phyloP scores from a whole-genome alignment of 2,797 vertebrate species.

The Bothrops alternatus region DNA sequence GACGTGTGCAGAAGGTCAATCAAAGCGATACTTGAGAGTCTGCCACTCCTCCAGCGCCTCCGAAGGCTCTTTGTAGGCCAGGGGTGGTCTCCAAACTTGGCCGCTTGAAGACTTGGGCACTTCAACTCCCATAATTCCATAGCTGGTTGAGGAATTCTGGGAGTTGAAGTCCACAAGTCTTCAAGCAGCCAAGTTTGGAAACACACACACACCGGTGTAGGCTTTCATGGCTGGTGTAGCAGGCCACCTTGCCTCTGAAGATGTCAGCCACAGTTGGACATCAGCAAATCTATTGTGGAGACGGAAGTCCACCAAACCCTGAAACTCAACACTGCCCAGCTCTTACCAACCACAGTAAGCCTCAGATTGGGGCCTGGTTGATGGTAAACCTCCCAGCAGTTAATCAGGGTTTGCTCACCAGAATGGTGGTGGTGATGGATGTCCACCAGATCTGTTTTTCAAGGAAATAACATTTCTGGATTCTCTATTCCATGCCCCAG shows the following conservation, averaged over 20 bases:
- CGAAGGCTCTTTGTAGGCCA: neutral
- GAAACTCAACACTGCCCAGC: neutral
- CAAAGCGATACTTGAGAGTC: neutral
- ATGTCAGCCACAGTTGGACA: neutral
- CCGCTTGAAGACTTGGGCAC: neutral
- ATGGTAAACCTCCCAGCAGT: neutral
- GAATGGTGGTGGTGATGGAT: neutral
- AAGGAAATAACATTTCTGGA: neutral
- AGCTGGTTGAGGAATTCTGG: neutral
- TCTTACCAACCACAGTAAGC: neutral
- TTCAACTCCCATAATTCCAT: neutral
- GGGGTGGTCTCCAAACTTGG: neutral
- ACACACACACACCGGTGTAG: neutral
- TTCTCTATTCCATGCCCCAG: neutral
- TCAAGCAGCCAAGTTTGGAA: neutral
- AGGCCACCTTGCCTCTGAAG: neutral
- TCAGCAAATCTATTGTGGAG: neutral
- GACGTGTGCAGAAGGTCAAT: neutral
- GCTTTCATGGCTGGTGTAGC: neutral
- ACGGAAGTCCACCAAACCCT: neutral
- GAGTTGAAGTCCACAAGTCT: neutral
- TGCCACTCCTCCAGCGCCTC: neutral
- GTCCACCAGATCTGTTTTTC: neutral
- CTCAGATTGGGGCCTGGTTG: neutral
- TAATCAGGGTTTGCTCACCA: neutral